Percentiles rank a stretch among this genome's conserved stretches.
These are phyloP conservation scores for Trachelus stipa DNA, from an alignment of 2,888 invertebrate genomes.

Conservation along the genomic window DNA sequence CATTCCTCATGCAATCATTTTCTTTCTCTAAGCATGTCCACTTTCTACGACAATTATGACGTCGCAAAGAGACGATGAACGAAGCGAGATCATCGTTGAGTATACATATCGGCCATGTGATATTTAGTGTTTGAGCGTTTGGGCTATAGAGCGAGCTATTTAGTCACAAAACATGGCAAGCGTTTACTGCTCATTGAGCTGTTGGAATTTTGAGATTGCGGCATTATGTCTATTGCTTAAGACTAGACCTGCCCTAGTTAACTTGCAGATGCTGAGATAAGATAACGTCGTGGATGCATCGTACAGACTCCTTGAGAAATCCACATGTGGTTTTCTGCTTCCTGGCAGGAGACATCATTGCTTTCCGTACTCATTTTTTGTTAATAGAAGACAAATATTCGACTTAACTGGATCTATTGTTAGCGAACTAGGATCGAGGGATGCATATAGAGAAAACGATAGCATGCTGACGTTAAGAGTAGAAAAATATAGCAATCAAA, in stretches of 20 bases:
- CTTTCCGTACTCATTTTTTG: neutral
- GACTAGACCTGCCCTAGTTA: neutral
- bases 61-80: neutral
- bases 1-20: neutral
- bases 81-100: neutral
- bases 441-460: neutral
- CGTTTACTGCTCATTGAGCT: neutral
- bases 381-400: neutral
- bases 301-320: neutral
- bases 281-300: neutral
- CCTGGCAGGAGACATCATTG: neutral
- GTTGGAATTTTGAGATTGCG: neutral
- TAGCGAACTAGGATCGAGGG: neutral
- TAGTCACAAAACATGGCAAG: neutral
- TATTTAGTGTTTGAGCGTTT: neutral
- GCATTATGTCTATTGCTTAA: neutral
- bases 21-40: neutral
- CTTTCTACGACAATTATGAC: neutral
- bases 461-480: neutral
- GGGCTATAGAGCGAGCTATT: neutral
- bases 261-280: neutral
- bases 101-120: neutral
- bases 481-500: neutral
- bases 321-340: neutral
- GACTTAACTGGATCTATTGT: neutral